Percentiles rank a stretch among this genome's conserved stretches.
These are phyloP conservation scores for Notoglanidium macrostoma DNA, from an alignment of 2,797 vertebrate genomes.

Conservation along the genomic window DNA sequence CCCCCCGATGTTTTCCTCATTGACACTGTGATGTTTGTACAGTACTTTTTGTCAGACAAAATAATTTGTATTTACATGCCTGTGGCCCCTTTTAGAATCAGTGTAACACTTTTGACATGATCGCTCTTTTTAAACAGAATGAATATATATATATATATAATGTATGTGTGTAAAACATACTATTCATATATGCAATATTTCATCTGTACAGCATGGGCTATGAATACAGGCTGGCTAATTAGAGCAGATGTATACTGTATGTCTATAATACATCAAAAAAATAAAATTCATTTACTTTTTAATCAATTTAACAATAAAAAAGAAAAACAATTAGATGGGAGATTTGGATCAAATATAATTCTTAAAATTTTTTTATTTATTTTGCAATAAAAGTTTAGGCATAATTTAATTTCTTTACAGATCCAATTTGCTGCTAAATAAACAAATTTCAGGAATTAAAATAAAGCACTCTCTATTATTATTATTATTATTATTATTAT, in stretches of 20 bases:
- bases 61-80: slow-evolving; percentile 77
- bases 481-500: neutral
- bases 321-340: neutral
- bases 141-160: slow-evolving; percentile 55
- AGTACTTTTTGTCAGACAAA: slow-evolving; percentile 70
- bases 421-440: neutral
- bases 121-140: slow-evolving; percentile 74
- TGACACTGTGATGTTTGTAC: slow-evolving; percentile 63
- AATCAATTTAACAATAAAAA: slow-evolving; percentile 21
- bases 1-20: slow-evolving; percentile 66
- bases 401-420: neutral
- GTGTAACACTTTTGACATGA: slow-evolving; percentile 73
- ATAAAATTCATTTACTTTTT: slow-evolving; percentile 30
- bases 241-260: slow-evolving; percentile 57
- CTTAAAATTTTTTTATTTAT: neutral
- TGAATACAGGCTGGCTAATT: slow-evolving; percentile 70
- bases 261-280: slow-evolving; percentile 67
- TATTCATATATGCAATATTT: slow-evolving; percentile 76
- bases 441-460: neutral
- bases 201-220: slow-evolving; percentile 75
- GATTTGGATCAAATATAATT: slow-evolving; percentile 10
- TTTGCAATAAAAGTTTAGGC: neutral
- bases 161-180: slow-evolving; percentile 69
- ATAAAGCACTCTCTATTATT: neutral
- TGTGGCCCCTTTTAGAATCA: slow-evolving; percentile 69